Evolutionary conservation across 1,140 invertebrate genomes (phyloP), one percentile per base, ranked within the genome.

Genomic region (Tetraneura akinire): DNA sequence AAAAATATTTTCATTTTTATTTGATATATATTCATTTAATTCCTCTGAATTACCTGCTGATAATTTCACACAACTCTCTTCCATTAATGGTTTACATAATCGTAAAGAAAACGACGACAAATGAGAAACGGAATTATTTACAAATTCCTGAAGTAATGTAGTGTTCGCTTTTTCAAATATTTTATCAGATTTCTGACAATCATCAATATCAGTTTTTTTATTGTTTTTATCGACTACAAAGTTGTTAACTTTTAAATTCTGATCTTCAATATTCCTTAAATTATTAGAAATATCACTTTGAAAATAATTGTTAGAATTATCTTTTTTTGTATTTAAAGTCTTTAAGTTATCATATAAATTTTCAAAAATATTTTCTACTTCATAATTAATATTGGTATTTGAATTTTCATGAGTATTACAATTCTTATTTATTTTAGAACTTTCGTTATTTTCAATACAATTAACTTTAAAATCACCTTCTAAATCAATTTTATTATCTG

Each of bases 351-450:
- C 68, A 49, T 29, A 49, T 5, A 70, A 26, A 26, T 70, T 26
- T 70, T 51, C 68, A 29, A 70, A 70, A 49, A 70, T 49, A 49
- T 70, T 70, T n/a, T 70, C 45, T 29, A 70, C 23, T 47, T 70
- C 45, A 9, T 1, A 14, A 8, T 49, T 70, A 37, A 16, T 23
- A 68, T 14, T 23, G 10, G 1, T 10, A 21, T 64, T 64, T 4
- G 18, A 64, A 64, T 42, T 42, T 0, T 5, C 6, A 1, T 8
- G 5, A 70, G 5, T 70, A 26, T 26, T 23, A 45, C n/a, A 42
- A 1, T 47, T 70, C 16, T 70, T 70, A 26, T 13, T 37, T 45
- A 1, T 23, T 29, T 29, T 18, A 8, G 57, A 1, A 29, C 14
- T 62, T 23, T 49, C 23, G 26, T 70, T 47, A 10, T 70, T 14